phyloP scores from a whole-genome alignment of 2,113 vertebrate genomes.

The Brachypodius melanocephalos region DNA sequence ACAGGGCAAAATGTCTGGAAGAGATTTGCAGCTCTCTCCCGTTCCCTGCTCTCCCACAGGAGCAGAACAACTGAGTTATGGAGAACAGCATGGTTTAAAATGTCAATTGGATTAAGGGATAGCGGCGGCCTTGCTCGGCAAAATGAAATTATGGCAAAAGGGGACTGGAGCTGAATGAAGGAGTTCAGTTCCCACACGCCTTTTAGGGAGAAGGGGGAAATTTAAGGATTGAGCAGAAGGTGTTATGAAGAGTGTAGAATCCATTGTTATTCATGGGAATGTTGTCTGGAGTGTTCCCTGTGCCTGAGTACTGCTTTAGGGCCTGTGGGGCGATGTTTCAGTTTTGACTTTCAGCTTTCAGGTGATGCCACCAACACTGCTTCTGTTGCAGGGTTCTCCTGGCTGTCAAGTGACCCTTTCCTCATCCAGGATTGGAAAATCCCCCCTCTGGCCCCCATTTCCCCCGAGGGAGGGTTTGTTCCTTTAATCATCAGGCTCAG shows the following conservation, averaged over 20 bases:
- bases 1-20: not conserved
- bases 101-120: not conserved
- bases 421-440: not conserved
- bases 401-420: rapidly evolving
- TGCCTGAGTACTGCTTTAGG: not conserved
- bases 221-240: not conserved
- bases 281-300: rapidly evolving
- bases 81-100: not conserved
- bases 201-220: not conserved
- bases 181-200: not conserved
- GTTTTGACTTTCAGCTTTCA: not conserved
- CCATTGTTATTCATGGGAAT: rapidly evolving
- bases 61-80: not conserved
- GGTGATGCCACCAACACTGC: rapidly evolving
- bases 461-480: not conserved
- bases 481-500: not conserved
- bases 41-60: not conserved
- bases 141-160: not conserved
- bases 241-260: not conserved
- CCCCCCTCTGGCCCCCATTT: rapidly evolving
- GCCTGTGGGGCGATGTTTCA: rapidly evolving
- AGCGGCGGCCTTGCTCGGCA: not conserved
- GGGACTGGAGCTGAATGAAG: not conserved
- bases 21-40: not conserved
- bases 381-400: not conserved